Base-by-base conservation (phyloP, 2,797 vertebrate genomes). In the Pipistrellus pygmaeus region DNA sequence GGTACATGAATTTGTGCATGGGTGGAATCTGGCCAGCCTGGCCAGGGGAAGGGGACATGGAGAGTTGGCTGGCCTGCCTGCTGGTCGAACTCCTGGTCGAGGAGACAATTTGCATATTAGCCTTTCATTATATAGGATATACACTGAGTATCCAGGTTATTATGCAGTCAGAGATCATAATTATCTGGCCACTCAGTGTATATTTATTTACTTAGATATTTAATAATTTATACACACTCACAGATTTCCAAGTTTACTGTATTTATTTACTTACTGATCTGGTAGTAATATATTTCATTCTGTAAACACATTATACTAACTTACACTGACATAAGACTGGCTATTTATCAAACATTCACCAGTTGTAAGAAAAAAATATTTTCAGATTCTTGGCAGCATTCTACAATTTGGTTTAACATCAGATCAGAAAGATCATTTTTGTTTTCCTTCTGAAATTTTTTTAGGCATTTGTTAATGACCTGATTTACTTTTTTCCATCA, bases 271-370 rank as follows among this genome's bases (percentile, higher is more conserved):
- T 90, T 77, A 77, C 23, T 91, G 4, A 21, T 25, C 20, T 93
- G 18, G 25, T 55, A 7, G 5, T 89, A 32, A 66, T n/a, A 78
- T 35, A 51, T 60, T 60, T 6, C 12, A 73, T 95, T 85, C 66
- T 14, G 66, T 23, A 87, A 21, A 32, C 41, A 68, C 41, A 44
- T 48, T 21, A n/a, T 87, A 85, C 90, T 91, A 85, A 93, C 81
- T 94, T 78, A 75, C 69, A 76, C 13, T 78, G 18, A 93, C 85
- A 85, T 82, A 89, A 84, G 17, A 53, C n/a, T 71, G 18, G 5
- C 21, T 69, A 68, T 87, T 95, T 85, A 82, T 80, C 21, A 81
- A 95, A 13, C 8, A 77, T 44, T 91, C 38, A n/a, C n/a, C 78
- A 32, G 32, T 57, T 69, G 55, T 77, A 51, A 73, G 27, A 92